Base-by-base conservation (phyloP, 2,113 vertebrate species). In the Amphiprion percula region DNA sequence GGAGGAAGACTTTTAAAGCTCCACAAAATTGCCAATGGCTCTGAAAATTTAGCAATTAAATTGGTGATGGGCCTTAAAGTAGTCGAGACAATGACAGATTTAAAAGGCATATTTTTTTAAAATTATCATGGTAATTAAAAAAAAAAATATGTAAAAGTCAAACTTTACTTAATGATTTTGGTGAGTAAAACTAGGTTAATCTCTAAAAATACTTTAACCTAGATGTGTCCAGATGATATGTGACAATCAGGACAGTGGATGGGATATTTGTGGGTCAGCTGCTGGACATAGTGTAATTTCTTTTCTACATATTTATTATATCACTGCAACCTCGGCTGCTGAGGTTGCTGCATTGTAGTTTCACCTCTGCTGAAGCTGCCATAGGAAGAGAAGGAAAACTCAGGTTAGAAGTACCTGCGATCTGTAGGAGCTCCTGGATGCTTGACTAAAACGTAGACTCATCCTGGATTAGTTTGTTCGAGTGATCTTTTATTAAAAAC, bases 31-130 rank as follows among this genome's bases (percentile, higher is more conserved):
- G 11, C 26, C 16, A 0, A 7, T 37, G 1, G 49, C 15, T 58
- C 17, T 28, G 21, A 73, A 17, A 58, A 46, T 19, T 58, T 39
- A 53, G 24, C 41, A 16, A 28, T 64, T 56, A 50, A 68, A 64
- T 19, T 7, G 37, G 37, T 10, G 7, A 4, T 39, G 6, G 39
- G 39, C 8, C 12, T 41, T 3, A 41, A 10, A 41, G 9, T 12
- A 8, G 39, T 12, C 1, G 44, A 61, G 50, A 47, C 4, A 30
- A 30, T 30, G 30, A 50, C 8, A 33, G 21, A 21, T 21, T 21
- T 21, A 21, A 21, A 21, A 21, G 21, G 21, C 21, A 21, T 21
- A 21, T 21, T 21, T 21, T 21, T 21, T 21, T 21, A 21, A 21
- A 21, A 21, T 21, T 21, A 21, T 21, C 21, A 21, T 49, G 28